Evolutionary conservation across 1,140 invertebrate genomes (phyloP).

Genomic region (Laupala kohalensis): DNA sequence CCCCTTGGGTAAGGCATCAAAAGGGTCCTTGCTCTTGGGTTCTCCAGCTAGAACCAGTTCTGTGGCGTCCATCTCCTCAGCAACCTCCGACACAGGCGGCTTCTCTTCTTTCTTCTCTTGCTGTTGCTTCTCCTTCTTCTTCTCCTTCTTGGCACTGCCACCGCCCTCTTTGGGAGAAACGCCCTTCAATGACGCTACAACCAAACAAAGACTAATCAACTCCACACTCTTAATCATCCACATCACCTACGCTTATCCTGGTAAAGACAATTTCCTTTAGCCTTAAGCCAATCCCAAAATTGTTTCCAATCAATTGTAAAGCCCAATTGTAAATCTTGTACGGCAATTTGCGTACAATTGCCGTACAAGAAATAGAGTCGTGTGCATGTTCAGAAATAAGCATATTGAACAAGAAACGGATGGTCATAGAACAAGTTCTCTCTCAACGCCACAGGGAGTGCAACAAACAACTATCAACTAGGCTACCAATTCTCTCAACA

Average conservation of each 20-base stretch:
- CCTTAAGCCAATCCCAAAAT: background rate
- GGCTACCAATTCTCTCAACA: too few relatives aligned
- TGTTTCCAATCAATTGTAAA: background rate
- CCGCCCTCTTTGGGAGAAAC: conserved; percentile 4
- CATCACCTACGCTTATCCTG: too few relatives aligned
- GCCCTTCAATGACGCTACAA: background rate
- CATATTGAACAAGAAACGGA: too few relatives aligned
- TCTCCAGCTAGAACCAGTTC: conserved; percentile 57
- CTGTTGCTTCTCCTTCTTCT: conserved; percentile 24
- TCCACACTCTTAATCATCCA: too few relatives aligned
- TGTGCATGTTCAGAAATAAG: too few relatives aligned
- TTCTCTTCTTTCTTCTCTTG: conserved; percentile 25
- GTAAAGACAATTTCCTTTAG: background rate
- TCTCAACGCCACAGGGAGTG: too few relatives aligned
- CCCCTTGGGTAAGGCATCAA: conserved; percentile 79
- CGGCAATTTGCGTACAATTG: too few relatives aligned
- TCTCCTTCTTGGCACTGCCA: conserved; percentile 16
- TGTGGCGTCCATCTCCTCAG: conserved; percentile 50
- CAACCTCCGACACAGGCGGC: conserved; percentile 24
- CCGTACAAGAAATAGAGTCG: too few relatives aligned
- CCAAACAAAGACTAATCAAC: too few relatives aligned
- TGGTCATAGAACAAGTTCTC: too few relatives aligned
- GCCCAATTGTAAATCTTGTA: too few relatives aligned
- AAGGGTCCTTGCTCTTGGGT: conserved; percentile 84
- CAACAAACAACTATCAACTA: too few relatives aligned